Percentiles rank a stretch among this genome's conserved stretches.
Conservation (phyloP, 2,888 invertebrate species). For the Lasioglossum villosulum region DNA sequence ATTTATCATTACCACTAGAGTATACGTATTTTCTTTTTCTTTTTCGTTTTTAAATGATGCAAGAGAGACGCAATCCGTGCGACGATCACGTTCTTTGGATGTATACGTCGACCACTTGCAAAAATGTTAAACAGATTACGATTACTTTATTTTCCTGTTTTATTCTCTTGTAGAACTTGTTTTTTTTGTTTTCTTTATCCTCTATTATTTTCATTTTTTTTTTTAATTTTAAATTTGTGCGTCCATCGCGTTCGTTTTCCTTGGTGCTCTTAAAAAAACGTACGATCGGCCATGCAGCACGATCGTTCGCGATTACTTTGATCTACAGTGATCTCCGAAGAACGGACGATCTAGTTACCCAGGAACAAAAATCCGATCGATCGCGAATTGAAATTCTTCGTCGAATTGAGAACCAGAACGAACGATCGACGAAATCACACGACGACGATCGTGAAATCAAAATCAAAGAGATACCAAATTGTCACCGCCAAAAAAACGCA, state of each 20-base stretch:
- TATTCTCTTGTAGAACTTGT: conserved; percentile 49
- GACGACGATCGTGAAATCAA: conserved; percentile 45
- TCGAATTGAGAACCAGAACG: conserved; percentile 11
- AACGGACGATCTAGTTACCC: neutral
- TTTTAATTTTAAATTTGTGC: conserved; percentile 50
- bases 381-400: neutral
- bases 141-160: conserved; percentile 63
- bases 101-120: conserved; percentile 46
- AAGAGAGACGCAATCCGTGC: conserved; percentile 41
- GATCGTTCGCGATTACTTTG: conserved; percentile 19
- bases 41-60: conserved; percentile 60
- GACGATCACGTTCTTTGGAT: conserved; percentile 40
- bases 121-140: conserved; percentile 58
- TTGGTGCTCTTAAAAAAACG: conserved; percentile 49
- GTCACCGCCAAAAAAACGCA: conserved; percentile 34
- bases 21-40: conserved; percentile 44
- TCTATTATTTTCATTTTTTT: conserved; percentile 38
- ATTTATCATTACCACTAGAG: conserved; percentile 54
- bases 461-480: conserved; percentile 58
- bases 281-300: conserved; percentile 28
- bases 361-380: neutral
- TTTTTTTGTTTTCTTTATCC: conserved; percentile 45
- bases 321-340: neutral
- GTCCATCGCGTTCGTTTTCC: conserved; percentile 56
- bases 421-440: conserved; percentile 18